Base-by-base conservation (phyloP, 2,888 invertebrate genomes). In the Melanostoma scalare region DNA sequence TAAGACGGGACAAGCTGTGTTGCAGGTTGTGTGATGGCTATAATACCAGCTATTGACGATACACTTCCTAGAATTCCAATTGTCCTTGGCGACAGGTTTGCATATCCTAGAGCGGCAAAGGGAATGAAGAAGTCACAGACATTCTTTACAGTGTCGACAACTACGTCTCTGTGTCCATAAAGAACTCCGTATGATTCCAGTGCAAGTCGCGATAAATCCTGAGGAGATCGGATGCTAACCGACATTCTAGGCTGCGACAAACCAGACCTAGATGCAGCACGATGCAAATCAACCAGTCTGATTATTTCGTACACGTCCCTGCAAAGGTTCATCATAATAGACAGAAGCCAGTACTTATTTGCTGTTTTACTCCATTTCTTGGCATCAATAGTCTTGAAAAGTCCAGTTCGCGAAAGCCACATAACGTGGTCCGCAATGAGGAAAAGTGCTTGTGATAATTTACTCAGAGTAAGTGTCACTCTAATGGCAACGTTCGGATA, bases 61-160 rank as follows among this genome's bases (percentile, higher is more conserved):
- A 97, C 89, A 0, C 95, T 93, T 3, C 98, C 98, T 20, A 97
- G 90, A 5, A 95, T 87, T 0, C 98, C 98, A 71, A 97, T 93
- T 31, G 94, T 93, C 77, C 96, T 95, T 0, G 97, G 95, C 79
- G 95, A 95, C 6, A 97, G 90, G 86, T 94, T 95, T 0, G 95
- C 93, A 88, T 95, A 94, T 0, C 96, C 97, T 86, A 98, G 91
- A 4, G 95, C 94, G 74, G 96, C 94, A 82, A 98, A 91, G 0
- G 98, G 98, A 89, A 98, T 95, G 87, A 97, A 95, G 72, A 98
- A 90, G 91, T 98, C 98, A 92, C 96, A 96, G 6, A 93, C 91
- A 92, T 98, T 98, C 90, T 97, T 97, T 4, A 96, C 88, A 0
- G 96, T 95, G 91, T 98, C 98, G 85, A 97, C 92, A 74, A 96